Evolutionary conservation across 1,140 invertebrate species (phyloP).

Genomic region (Protaetia brevitarsis): DNA sequence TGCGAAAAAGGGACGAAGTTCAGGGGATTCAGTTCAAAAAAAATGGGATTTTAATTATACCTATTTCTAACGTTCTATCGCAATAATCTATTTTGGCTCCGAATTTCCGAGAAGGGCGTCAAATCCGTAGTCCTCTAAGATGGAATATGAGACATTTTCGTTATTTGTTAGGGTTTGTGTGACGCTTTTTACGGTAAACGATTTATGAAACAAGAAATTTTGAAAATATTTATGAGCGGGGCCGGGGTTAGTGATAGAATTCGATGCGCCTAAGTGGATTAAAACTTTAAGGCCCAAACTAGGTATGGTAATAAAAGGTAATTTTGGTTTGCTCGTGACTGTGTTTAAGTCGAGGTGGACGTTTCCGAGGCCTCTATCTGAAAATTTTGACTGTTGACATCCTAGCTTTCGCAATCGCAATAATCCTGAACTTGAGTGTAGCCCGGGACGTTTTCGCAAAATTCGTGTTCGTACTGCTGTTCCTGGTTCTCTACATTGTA

Average conservation of each 20-base stretch:
- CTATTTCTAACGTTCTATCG: background rate
- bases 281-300: too few species aligned
- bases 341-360: constrained; percentile 13
- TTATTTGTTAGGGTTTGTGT: background rate
- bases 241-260: too few species aligned
- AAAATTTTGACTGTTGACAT: background rate
- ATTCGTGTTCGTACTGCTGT: background rate
- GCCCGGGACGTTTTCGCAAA: background rate
- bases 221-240: too few species aligned
- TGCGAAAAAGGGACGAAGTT: too few species aligned
- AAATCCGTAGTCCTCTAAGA: constrained; percentile 17
- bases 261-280: too few species aligned
- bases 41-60: too few species aligned
- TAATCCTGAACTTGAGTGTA: background rate
- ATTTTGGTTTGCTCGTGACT: background rate
- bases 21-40: too few species aligned
- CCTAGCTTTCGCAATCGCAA: background rate
- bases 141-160: constrained; percentile 6
- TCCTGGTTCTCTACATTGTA: constrained; percentile 9
- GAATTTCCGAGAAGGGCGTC: constrained; percentile 13
- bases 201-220: constrained; percentile 9
- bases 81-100: constrained; percentile 14
- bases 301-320: constrained; percentile 16
- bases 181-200: background rate
- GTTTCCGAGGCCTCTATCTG: background rate